Conservation (phyloP, 2,888 invertebrate genomes). For the Tortrix viridana region DNA sequence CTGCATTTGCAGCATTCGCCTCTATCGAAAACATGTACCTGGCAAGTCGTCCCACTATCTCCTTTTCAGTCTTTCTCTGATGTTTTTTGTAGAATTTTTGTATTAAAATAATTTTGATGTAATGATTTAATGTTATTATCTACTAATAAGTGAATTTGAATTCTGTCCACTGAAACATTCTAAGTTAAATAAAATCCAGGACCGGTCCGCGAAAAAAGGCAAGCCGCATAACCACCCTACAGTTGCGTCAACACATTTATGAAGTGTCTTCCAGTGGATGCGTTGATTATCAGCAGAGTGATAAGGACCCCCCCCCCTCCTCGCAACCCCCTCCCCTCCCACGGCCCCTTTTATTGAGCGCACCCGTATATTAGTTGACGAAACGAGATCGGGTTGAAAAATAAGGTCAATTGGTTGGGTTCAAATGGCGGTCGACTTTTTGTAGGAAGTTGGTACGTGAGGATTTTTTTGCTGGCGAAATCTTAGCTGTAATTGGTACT, state of each 20-base stretch:
- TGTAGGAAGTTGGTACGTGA: neutral
- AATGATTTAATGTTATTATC: neutral
- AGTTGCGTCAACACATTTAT: constrained; percentile 61
- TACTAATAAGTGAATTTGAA: neutral
- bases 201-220: constrained; percentile 33
- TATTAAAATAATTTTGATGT: too few relatives aligned
- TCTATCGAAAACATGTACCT: too few relatives aligned
- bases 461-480: neutral
- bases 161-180: neutral
- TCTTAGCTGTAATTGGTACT: too few relatives aligned
- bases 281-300: constrained; percentile 69
- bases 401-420: constrained; percentile 28
- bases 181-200: constrained; percentile 16
- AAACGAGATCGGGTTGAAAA: constrained; percentile 24
- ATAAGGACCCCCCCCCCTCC: constrained; percentile 51
- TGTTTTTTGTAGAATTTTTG: too few relatives aligned
- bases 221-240: constrained; percentile 46
- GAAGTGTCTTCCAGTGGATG: constrained; percentile 55
- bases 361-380: constrained; percentile 57
- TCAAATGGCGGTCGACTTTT: neutral
- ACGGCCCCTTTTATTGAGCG: constrained; percentile 53
- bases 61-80: too few relatives aligned
- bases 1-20: too few relatives aligned
- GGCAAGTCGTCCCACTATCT: too few relatives aligned
- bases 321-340: constrained; percentile 31